phyloP scores from a whole-genome alignment of 2,113 vertebrate species.

The Beaufortia kweichowensis region DNA sequence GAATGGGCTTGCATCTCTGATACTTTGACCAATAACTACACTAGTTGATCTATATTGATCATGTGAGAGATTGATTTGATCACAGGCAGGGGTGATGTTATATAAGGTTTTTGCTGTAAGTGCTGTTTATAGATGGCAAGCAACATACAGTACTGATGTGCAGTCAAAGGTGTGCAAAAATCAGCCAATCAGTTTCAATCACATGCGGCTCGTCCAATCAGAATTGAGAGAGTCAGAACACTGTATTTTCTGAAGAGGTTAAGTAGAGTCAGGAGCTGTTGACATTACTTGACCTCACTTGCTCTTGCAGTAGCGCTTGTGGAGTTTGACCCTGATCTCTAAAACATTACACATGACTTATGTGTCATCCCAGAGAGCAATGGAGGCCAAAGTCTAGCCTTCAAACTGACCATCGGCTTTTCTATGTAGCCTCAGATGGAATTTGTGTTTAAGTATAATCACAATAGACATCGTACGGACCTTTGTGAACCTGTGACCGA shows the following conservation, averaged over 20 bases:
- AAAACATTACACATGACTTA: conserved; percentile 56
- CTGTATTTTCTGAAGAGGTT: conserved; percentile 19
- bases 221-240: not conserved
- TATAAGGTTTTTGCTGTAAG: too few species aligned
- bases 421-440: not conserved
- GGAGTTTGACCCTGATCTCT: conserved; percentile 36
- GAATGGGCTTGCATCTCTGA: too few species aligned
- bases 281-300: conserved; percentile 28
- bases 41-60: too few species aligned
- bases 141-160: too few species aligned
- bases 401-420: conserved; percentile 6
- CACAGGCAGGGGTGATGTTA: too few species aligned
- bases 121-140: too few species aligned
- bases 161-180: too few species aligned
- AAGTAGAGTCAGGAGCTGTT: conserved; percentile 45
- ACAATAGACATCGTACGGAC: not conserved
- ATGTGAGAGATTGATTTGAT: too few species aligned
- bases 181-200: not conserved
- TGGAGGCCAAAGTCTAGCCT: not conserved
- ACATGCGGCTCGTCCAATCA: not conserved
- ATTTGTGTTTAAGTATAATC: conserved; percentile 3
- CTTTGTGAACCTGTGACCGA: not conserved
- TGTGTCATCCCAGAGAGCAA: conserved; percentile 20
- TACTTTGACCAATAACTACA: too few species aligned
- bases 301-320: conserved; percentile 33